Evolutionary conservation across 1,140 invertebrate genomes (phyloP).

Genomic region (Radopholus similis): DNA sequence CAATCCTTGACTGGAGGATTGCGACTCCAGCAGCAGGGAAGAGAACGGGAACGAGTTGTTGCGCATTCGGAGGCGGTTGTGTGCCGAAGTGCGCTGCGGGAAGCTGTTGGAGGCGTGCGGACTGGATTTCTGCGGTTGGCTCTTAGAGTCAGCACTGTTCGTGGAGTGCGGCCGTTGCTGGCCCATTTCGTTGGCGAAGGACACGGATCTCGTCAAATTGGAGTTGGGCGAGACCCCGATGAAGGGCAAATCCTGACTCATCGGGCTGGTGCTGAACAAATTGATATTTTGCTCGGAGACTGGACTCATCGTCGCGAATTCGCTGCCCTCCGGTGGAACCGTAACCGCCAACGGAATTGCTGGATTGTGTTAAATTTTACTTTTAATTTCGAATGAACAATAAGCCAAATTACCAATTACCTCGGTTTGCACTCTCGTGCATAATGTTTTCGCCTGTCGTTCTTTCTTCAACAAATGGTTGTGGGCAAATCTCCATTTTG

Average conservation of each 20-base stretch:
- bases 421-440: no score
- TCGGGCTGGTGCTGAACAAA: slow-evolving; percentile 28
- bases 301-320: slow-evolving; percentile 21
- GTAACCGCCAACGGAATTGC: not conserved
- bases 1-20: slow-evolving; percentile 27
- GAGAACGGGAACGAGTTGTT: slow-evolving; percentile 35
- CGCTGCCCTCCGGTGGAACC: slow-evolving; percentile 27
- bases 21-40: slow-evolving; percentile 27
- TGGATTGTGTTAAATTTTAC: no score
- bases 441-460: not conserved
- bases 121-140: slow-evolving; percentile 3
- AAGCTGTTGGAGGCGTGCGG: slow-evolving; percentile 29
- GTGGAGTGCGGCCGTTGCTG: not conserved
- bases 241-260: slow-evolving; percentile 28
- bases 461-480: slow-evolving; percentile 9
- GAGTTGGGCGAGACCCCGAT: not conserved
- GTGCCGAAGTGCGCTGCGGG: slow-evolving; percentile 24
- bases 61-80: slow-evolving; percentile 23
- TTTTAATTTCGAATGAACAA: no score
- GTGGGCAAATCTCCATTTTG: slow-evolving; percentile 35
- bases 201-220: not conserved
- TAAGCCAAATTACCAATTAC: no score
- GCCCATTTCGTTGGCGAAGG: slow-evolving; percentile 12
- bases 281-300: slow-evolving; percentile 24
- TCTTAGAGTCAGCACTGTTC: slow-evolving; percentile 3